A percentile compares a stretch with the other conserved stretches of the same genome.
phyloP scores from a whole-genome alignment of 1,140 invertebrate genomes.

The Anoplophora glabripennis region DNA sequence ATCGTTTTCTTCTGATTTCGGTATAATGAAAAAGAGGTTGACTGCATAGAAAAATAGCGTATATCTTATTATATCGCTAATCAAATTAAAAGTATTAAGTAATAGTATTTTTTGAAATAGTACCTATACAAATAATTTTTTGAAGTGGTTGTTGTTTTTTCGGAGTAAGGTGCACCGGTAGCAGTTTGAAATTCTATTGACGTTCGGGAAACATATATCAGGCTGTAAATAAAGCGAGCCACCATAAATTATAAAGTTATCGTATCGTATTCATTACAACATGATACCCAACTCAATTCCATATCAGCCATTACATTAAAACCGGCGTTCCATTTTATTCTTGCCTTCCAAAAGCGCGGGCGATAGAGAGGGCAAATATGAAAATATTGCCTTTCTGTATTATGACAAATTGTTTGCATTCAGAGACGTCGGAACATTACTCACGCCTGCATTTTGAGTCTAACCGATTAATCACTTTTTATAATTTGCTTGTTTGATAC shows the following conservation, averaged over 20 bases:
- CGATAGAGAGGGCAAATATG: constrained; percentile 6
- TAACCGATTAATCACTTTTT: constrained; percentile 12
- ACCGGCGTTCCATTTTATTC: constrained; percentile 15
- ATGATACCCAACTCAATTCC: constrained; percentile 15
- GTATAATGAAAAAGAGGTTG: too few species aligned
- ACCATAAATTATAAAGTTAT: constrained; percentile 16
- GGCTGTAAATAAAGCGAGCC: constrained; percentile 1
- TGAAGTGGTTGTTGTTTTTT: too few species aligned
- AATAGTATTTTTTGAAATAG: too few species aligned
- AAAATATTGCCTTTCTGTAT: constrained; percentile 12
- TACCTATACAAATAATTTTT: too few species aligned
- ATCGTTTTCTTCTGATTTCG: too few species aligned
- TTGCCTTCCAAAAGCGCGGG: neutral
- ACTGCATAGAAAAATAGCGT: too few species aligned
- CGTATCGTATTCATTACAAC: constrained; percentile 17
- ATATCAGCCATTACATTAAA: constrained; percentile 14
- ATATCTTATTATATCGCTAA: too few species aligned
- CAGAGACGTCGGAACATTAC: constrained; percentile 11
- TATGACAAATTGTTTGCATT: constrained; percentile 19
- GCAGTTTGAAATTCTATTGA: too few species aligned
- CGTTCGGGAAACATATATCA: neutral
- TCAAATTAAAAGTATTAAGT: too few species aligned
- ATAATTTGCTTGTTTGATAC: constrained; percentile 3
- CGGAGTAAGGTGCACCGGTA: too few species aligned
- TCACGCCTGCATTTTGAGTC: constrained; percentile 9